Evolutionary conservation across 2,113 vertebrate genomes (phyloP).

Genomic region (Saccopteryx bilineata): DNA sequence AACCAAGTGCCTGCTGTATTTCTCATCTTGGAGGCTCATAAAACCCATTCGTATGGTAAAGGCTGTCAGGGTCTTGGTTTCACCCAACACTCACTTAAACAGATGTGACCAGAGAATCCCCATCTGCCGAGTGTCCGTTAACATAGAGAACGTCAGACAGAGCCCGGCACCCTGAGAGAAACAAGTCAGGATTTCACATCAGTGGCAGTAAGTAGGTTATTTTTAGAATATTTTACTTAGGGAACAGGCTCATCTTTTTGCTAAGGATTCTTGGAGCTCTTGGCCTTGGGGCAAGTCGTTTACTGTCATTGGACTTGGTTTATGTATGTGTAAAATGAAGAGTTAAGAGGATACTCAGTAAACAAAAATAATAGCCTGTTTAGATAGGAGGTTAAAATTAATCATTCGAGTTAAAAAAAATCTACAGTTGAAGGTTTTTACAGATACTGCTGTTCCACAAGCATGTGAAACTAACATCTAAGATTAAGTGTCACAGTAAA

Average conservation of each 20-base stretch:
- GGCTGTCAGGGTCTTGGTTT: neutral
- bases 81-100: neutral
- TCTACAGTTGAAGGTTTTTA: neutral
- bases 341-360: neutral
- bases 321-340: neutral
- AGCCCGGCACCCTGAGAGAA: neutral
- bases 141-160: neutral
- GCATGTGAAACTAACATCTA: neutral
- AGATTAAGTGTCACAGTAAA: neutral
- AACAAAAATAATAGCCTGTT: neutral
- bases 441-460: neutral
- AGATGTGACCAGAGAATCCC: neutral
- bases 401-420: neutral
- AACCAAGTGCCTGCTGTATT: neutral
- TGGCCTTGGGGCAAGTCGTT: neutral
- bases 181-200: neutral
- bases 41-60: neutral
- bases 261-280: neutral
- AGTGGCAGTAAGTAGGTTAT: neutral
- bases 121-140: neutral
- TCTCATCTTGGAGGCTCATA: neutral
- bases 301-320: neutral
- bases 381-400: conserved; percentile 23
- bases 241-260: neutral
- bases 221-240: conserved; percentile 41